Base-by-base conservation (phyloP, 2,113 vertebrate species). In the Pagrus major region DNA sequence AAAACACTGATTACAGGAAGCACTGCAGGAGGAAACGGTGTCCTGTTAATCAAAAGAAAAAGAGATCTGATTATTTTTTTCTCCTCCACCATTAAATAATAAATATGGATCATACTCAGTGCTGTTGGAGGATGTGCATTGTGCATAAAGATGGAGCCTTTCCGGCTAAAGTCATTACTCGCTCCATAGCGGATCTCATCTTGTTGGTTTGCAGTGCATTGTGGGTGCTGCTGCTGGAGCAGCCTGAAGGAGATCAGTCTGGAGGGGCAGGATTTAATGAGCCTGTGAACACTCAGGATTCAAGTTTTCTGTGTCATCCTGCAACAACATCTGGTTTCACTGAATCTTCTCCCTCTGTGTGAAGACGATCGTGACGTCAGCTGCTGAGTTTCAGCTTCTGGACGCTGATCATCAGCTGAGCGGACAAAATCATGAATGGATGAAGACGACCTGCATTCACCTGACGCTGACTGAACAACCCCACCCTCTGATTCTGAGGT, bases 121-220 rank as follows among this genome's bases (percentile, higher is more conserved):
- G 39, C 20, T 16, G 35, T 41, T 4, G 21, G 21, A 42, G 23
- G 33, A 20, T 9, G 55, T 78, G 44, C n/a, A 52, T 41, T 37
- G 51, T 65, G 66, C 9, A 35, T 33, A 54, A 75, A 52, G 37
- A 75, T 46, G 41, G 61, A 20, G 47, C 23, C n/a, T 60, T 46
- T 51, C n/a, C 65, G n/a, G 58, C 29, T 37, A 33, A 14, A 69
- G 23, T 49, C 49, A 55, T 52, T 9, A 42, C 25, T 39, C 1
- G 59, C 39, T 73, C 63, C 65, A 76, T 51, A 64, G 31, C 67
- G 69, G 67, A 63, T 69, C 64, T 78, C 68, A 70, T 88, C 33
- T 61, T 81, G 39, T 71, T 60, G 67, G 60, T 63, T 21, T 81
- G 83, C 69, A 35, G 60, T 89, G 90, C 86, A 89, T 84, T 89